Percentiles rank a stretch among this genome's conserved stretches.
These are phyloP conservation scores for Lepidurus couesii DNA, from an alignment of 1,140 invertebrate genomes.

Conservation along the genomic window DNA sequence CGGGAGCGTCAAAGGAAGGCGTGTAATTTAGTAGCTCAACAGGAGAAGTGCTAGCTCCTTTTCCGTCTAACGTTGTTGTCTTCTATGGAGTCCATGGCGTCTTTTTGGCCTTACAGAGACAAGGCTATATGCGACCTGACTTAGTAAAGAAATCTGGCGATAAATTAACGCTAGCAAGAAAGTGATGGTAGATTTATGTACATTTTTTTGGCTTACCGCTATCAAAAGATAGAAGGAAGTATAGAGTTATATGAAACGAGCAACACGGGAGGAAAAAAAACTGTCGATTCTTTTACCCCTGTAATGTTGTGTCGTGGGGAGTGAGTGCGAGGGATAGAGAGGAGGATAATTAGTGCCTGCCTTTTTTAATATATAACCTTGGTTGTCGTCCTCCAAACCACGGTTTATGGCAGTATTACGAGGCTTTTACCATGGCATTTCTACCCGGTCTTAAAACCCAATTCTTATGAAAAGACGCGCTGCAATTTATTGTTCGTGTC, in stretches of 20 bases:
- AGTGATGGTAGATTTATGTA: neutral
- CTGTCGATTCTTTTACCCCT: no score
- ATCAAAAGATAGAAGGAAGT: no score
- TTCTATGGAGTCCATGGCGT: neutral
- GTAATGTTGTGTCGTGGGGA: no score
- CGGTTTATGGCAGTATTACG: conserved; percentile 3
- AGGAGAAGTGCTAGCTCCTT: neutral
- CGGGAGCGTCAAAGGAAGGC: neutral
- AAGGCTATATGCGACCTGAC: neutral
- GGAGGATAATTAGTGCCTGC: no score
- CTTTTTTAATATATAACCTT: no score
- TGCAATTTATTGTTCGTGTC: neutral
- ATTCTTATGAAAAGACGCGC: neutral
- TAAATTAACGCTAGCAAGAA: conserved; percentile 16
- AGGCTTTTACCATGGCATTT: conserved; percentile 6
- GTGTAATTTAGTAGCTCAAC: conserved; percentile 4
- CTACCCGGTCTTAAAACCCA: neutral
- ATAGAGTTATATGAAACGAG: no score
- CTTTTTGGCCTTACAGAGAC: neutral
- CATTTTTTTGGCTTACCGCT: no score
- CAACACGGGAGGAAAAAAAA: no score
- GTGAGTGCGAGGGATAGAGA: no score
- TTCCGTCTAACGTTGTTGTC: neutral
- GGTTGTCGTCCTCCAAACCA: conserved; percentile 6
- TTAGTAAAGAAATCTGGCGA: neutral